Evolutionary conservation across 1,140 invertebrate species (phyloP).

Genomic region (Leptinotarsa defecta): DNA sequence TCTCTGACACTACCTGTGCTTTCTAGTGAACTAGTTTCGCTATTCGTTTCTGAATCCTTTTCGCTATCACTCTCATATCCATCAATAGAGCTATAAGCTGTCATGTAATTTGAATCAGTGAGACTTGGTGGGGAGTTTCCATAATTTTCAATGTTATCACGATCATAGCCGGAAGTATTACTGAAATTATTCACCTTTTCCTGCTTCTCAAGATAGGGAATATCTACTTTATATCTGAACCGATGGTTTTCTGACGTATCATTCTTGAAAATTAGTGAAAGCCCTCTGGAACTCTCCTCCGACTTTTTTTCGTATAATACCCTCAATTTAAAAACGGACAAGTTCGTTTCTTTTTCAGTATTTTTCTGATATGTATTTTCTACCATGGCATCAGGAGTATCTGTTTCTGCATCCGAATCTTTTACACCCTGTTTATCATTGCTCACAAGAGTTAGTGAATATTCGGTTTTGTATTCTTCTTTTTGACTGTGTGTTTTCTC

Average conservation of each 20-base stretch:
- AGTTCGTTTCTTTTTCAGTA: not conserved
- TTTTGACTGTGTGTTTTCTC: not conserved
- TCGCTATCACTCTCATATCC: not conserved
- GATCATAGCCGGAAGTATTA: not conserved
- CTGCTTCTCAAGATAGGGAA: not conserved
- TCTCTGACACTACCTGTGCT: not conserved
- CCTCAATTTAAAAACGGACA: not conserved
- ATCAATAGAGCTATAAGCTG: not conserved
- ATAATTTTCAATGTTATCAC: not conserved
- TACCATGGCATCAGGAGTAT: not conserved
- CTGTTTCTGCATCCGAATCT: not conserved
- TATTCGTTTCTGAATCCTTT: not conserved
- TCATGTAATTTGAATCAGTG: not conserved
- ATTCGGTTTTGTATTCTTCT: not conserved
- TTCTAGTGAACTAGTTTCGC: not conserved
- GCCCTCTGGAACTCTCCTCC: not conserved
- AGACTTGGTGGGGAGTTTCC: not conserved
- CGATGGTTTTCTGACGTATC: not conserved
- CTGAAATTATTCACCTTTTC: not conserved
- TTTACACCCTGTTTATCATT: not conserved
- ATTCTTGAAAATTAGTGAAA: not conserved
- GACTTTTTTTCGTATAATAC: not conserved
- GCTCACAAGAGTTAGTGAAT: not conserved
- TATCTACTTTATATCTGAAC: slow-evolving; percentile 1
- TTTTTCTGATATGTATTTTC: too few relatives aligned